phyloP scores from a whole-genome alignment of 53 echinoderm and acorn worm genomes.

The Echinometra lucunter region DNA sequence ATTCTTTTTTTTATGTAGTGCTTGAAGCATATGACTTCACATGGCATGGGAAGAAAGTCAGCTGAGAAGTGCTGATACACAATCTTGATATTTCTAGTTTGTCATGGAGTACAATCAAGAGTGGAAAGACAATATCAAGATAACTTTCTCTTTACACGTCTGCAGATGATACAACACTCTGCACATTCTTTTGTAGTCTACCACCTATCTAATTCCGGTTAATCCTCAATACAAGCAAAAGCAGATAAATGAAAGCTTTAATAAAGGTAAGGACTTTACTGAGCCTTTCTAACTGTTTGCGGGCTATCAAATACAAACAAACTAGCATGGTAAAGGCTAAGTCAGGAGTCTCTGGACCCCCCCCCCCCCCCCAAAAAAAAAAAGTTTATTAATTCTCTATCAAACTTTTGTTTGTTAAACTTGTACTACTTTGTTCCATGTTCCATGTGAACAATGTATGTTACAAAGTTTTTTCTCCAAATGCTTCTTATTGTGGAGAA shows the following conservation, averaged over 20 bases:
- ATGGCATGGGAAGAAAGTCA: not conserved
- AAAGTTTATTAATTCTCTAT: not conserved
- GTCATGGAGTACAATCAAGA: not conserved
- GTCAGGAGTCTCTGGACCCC: not conserved
- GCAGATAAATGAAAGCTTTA: not conserved
- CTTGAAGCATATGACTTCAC: not conserved
- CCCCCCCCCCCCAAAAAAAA: too few relatives aligned
- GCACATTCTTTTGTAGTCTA: not conserved
- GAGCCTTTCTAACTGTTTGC: not conserved
- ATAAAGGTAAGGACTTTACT: not conserved
- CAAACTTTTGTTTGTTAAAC: not conserved
- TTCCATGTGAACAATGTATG: too few relatives aligned
- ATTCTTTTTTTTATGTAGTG: not conserved
- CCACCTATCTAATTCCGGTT: not conserved
- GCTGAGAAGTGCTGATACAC: too few relatives aligned
- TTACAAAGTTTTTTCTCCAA: too few relatives aligned
- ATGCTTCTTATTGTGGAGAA: too few relatives aligned
- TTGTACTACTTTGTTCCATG: not conserved
- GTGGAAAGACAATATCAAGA: not conserved
- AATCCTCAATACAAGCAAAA: slow-evolving; percentile 1
- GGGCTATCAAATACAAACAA: slow-evolving; percentile 32
- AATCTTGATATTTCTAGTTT: too few relatives aligned
- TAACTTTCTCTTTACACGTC: not conserved
- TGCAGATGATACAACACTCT: not conserved
- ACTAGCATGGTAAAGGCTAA: not conserved